Percentiles rank a stretch among this genome's conserved stretches.
Evolutionary conservation across 2,113 vertebrate genomes (phyloP).

Genomic region (Microcebus lehilahytsara): DNA sequence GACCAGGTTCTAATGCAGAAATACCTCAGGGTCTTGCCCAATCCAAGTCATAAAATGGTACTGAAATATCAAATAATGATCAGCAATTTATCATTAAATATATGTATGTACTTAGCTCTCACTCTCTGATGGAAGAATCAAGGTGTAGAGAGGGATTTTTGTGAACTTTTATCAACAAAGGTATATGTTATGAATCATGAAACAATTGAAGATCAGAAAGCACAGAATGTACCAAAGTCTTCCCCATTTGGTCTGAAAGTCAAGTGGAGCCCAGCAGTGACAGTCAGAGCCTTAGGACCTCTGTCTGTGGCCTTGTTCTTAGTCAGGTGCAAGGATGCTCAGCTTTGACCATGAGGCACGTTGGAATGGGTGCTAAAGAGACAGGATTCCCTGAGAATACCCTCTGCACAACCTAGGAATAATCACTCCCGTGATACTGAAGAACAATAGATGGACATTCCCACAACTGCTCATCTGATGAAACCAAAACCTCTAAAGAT

Average conservation of each 20-base stretch:
- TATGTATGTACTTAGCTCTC: neutral
- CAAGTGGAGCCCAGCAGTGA: neutral
- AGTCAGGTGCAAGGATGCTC: too few relatives aligned
- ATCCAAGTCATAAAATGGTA: neutral
- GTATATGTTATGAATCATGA: neutral
- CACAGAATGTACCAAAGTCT: neutral
- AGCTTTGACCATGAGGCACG: neutral
- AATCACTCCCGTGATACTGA: neutral
- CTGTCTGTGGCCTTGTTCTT: neutral
- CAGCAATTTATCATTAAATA: neutral
- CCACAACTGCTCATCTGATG: neutral
- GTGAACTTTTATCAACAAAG: neutral
- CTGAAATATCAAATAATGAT: neutral
- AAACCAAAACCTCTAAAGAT: neutral
- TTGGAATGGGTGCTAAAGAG: neutral
- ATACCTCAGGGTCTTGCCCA: neutral
- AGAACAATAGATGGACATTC: neutral
- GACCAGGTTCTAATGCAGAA: neutral
- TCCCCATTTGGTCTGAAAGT: neutral
- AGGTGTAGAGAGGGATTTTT: neutral
- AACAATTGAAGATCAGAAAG: neutral
- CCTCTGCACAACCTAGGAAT: neutral
- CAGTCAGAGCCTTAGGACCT: too few relatives aligned
- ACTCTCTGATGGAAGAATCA: neutral
- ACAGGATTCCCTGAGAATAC: neutral